phyloP scores from a whole-genome alignment of 1,140 invertebrate species.

The Bombus confusus region DNA sequence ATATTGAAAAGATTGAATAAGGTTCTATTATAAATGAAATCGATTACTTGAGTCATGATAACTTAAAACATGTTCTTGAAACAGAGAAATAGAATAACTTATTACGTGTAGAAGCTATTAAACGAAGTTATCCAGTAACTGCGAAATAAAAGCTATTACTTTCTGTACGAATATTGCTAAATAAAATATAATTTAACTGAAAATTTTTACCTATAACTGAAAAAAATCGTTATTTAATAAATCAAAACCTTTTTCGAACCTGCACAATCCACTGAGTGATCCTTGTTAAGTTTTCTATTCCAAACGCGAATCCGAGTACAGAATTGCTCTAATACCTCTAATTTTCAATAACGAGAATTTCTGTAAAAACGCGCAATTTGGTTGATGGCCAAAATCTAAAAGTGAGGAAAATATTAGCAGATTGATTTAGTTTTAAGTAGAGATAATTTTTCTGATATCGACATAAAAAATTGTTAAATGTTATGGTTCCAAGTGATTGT shows the following conservation, averaged over 20 bases:
- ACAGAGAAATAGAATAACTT: slow-evolving; percentile 59
- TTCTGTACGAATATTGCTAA: neutral
- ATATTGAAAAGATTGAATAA: slow-evolving; percentile 71
- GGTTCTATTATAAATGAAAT: slow-evolving; percentile 62
- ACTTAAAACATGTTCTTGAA: slow-evolving; percentile 69
- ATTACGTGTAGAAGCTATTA: slow-evolving; percentile 59
- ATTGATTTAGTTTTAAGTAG: too few species aligned
- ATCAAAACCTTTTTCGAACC: neutral
- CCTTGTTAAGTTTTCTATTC: too few species aligned
- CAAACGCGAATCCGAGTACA: too few species aligned
- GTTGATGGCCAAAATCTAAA: too few species aligned
- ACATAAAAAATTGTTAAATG: too few species aligned
- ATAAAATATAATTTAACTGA: slow-evolving; percentile 11
- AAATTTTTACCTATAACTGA: neutral
- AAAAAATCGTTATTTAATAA: neutral
- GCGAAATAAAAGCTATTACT: slow-evolving; percentile 16
- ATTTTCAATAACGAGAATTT: too few species aligned
- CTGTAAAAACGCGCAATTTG: too few species aligned
- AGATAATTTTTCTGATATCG: too few species aligned
- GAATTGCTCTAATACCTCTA: too few species aligned
- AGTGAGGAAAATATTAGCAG: too few species aligned
- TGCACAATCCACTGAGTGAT: too few species aligned
- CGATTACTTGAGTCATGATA: slow-evolving; percentile 71
- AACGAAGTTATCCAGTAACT: slow-evolving; percentile 45
- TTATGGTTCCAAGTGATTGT: too few species aligned